These are phyloP conservation scores for Podarcis siculus DNA, from an alignment of 2,797 vertebrate species.

Conservation along the genomic window DNA sequence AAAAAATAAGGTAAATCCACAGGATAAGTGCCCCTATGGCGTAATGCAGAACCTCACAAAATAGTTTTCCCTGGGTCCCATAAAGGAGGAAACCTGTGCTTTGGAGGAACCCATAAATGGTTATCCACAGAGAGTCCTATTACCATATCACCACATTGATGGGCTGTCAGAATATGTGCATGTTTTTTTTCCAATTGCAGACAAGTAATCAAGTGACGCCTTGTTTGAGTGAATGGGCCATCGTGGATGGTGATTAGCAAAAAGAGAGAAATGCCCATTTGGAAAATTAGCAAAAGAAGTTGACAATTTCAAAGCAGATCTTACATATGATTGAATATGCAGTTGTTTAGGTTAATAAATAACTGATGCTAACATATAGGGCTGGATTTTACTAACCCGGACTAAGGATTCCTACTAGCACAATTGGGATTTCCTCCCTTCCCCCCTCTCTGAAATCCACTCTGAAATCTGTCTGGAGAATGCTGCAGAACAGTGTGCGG, in stretches of 20 bases:
- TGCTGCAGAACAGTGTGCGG: too few species aligned
- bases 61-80: not conserved
- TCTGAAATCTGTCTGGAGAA: too few species aligned
- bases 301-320: not conserved
- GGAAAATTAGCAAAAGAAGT: not conserved
- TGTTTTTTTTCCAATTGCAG: not conserved
- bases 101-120: not conserved
- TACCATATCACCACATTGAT: not conserved
- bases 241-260: not conserved
- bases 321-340: too few species aligned
- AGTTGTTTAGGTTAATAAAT: not conserved
- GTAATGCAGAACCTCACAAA: not conserved
- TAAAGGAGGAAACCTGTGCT: not conserved
- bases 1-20: not conserved
- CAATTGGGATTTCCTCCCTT: too few species aligned
- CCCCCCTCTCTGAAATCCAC: too few species aligned
- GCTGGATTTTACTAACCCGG: too few species aligned
- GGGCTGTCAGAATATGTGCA: not conserved
- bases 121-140: not conserved
- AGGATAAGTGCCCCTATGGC: not conserved
- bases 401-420: too few species aligned
- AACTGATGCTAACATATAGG: not conserved
- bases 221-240: not conserved
- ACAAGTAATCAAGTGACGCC: not conserved
- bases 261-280: not conserved